phyloP scores from a whole-genome alignment of 1,140 invertebrate species.

The Hermatobates lingyangjiaoensis region DNA sequence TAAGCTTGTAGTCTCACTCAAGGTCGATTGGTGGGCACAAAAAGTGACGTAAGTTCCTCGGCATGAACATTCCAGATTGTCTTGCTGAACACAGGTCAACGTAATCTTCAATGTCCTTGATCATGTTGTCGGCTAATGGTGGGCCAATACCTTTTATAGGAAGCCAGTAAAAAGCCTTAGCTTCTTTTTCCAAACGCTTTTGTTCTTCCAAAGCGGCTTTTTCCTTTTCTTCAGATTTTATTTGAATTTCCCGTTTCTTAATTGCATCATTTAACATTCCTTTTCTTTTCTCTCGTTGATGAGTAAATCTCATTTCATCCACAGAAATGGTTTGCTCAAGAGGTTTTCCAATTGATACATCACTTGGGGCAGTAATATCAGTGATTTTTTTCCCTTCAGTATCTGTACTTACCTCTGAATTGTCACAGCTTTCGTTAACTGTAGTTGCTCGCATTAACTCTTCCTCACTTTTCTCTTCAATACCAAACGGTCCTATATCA shows the following conservation, averaged over 20 bases:
- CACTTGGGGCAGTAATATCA: too few relatives aligned
- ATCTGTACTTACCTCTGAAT: too few relatives aligned
- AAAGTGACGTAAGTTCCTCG: constrained; percentile 35
- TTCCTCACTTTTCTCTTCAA: too few relatives aligned
- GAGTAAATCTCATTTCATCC: background rate
- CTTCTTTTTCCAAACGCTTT: background rate
- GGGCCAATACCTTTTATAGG: constrained; percentile 33
- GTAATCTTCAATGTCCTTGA: constrained; percentile 26
- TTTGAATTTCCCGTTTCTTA: too few relatives aligned
- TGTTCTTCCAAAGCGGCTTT: background rate
- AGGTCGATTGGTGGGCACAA: constrained; percentile 33
- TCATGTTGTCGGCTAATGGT: constrained; percentile 22
- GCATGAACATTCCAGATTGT: constrained; percentile 36
- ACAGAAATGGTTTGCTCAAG: background rate
- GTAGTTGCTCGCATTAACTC: too few relatives aligned
- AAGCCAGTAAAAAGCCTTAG: background rate
- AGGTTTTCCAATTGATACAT: too few relatives aligned
- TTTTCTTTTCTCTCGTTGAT: background rate
- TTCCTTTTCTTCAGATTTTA: background rate
- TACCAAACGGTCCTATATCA: too few relatives aligned
- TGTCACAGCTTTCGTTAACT: too few relatives aligned
- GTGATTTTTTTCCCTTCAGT: too few relatives aligned
- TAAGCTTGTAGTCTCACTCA: too few relatives aligned
- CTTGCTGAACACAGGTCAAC: constrained; percentile 27
- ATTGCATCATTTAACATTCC: background rate